Evolutionary conservation across 2,113 vertebrate genomes (phyloP).

Genomic region (Paramormyrops kingsleyae): DNA sequence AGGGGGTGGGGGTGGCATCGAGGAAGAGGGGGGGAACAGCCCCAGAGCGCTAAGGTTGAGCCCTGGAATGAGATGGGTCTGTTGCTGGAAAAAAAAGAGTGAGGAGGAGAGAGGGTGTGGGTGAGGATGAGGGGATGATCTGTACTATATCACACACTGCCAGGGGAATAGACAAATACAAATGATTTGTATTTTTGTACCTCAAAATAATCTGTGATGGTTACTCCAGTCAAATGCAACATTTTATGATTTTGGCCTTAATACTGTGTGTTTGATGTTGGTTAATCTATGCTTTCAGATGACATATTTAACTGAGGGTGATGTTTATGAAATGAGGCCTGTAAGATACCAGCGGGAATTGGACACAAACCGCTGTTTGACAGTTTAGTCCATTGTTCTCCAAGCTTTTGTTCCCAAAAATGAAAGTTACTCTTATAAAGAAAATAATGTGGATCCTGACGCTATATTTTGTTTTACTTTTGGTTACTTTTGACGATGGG

Average conservation of each 20-base stretch:
- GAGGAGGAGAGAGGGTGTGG: slow-evolving; percentile 2
- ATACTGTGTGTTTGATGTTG: background rate
- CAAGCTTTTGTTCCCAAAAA: background rate
- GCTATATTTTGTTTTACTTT: background rate
- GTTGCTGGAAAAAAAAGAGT: slow-evolving; percentile 57
- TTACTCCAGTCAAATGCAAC: background rate
- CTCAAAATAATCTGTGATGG: background rate
- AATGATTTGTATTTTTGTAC: background rate
- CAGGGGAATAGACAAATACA: background rate
- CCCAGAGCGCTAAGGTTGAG: slow-evolving; percentile 85
- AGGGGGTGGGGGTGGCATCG: slow-evolving; percentile 74
- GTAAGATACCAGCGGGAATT: background rate
- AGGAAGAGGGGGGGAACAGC: slow-evolving; percentile 84
- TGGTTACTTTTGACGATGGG: too few species aligned
- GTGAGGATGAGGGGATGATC: background rate
- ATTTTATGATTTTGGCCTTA: background rate
- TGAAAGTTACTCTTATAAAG: background rate
- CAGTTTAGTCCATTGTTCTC: background rate
- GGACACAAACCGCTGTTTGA: background rate
- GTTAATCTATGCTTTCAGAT: background rate
- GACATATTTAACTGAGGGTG: background rate
- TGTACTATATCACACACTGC: background rate
- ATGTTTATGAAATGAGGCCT: background rate
- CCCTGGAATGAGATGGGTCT: slow-evolving; percentile 88
- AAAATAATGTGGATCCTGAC: background rate